phyloP scores from a whole-genome alignment of 2,113 vertebrate genomes.

The Sigmodon hispidus region DNA sequence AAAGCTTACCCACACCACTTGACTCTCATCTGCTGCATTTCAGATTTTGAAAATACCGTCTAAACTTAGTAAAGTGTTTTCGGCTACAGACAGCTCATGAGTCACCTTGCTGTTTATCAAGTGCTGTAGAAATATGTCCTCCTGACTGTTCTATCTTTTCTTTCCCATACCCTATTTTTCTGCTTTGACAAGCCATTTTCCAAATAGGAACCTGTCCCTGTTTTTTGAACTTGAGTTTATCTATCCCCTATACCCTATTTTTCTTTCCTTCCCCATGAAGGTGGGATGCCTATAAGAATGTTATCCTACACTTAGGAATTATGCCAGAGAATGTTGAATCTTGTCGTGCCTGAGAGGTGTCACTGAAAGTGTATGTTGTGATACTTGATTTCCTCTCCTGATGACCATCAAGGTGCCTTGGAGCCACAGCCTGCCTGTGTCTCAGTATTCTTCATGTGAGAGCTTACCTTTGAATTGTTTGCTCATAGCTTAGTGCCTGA shows the following conservation, averaged over 20 bases:
- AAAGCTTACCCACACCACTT: background rate
- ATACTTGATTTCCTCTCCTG: background rate
- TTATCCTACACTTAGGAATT: background rate
- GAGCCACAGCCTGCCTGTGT: background rate
- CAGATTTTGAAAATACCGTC: background rate
- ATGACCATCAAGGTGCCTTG: background rate
- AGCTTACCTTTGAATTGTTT: background rate
- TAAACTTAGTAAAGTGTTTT: slow-evolving; percentile 19
- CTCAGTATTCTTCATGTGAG: background rate
- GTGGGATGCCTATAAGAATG: background rate
- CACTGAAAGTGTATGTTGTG: background rate
- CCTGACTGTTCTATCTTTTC: background rate
- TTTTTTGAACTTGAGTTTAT: background rate
- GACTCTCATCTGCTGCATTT: slow-evolving; percentile 1
- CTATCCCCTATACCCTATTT: background rate
- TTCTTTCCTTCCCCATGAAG: background rate
- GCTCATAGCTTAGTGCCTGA: background rate
- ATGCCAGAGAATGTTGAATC: background rate
- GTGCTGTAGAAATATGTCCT: background rate
- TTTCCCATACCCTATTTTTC: background rate
- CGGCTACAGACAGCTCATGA: background rate
- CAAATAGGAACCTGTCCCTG: background rate
- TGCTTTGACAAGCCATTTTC: background rate
- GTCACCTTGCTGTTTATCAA: background rate
- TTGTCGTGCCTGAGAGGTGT: background rate